phyloP scores from a whole-genome alignment of 1,140 invertebrate genomes.

The Plodia interpunctella region DNA sequence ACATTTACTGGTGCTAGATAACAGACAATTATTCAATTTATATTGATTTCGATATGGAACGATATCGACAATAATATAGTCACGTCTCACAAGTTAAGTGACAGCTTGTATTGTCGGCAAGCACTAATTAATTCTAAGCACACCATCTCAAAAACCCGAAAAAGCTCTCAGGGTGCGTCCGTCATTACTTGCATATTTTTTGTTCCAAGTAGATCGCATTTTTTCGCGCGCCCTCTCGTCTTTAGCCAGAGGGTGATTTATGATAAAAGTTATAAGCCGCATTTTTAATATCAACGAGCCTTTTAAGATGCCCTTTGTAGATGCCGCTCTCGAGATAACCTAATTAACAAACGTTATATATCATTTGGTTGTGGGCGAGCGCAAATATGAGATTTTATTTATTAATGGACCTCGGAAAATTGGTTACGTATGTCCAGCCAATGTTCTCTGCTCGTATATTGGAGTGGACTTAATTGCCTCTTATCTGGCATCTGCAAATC shows the following conservation, averaged over 20 bases:
- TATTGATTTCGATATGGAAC: no score
- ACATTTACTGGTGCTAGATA: no score
- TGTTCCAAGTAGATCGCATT: slow-evolving; percentile 56
- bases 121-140: slow-evolving; percentile 66
- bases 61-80: not conserved
- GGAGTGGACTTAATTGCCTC: slow-evolving; percentile 47
- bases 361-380: slow-evolving; percentile 53
- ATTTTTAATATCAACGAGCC: slow-evolving; percentile 74
- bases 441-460: slow-evolving; percentile 32
- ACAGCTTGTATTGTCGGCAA: not conserved
- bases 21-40: no score
- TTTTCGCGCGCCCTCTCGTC: slow-evolving; percentile 60
- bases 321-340: slow-evolving; percentile 70
- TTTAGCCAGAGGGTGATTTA: slow-evolving; percentile 67
- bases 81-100: not conserved
- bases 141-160: slow-evolving; percentile 48
- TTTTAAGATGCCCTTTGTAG: slow-evolving; percentile 66
- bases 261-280: slow-evolving; percentile 71
- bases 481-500: slow-evolving; percentile 52
- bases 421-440: slow-evolving; percentile 31
- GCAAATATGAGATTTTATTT: slow-evolving; percentile 65
- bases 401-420: slow-evolving; percentile 43
- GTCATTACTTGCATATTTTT: slow-evolving; percentile 76
- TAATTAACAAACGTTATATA: slow-evolving; percentile 75
- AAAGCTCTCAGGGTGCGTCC: slow-evolving; percentile 68